Evolutionary conservation across 2,888 invertebrate genomes (phyloP), one percentile per base, ranked within the genome.

Genomic region (Monoplex corrugatus): DNA sequence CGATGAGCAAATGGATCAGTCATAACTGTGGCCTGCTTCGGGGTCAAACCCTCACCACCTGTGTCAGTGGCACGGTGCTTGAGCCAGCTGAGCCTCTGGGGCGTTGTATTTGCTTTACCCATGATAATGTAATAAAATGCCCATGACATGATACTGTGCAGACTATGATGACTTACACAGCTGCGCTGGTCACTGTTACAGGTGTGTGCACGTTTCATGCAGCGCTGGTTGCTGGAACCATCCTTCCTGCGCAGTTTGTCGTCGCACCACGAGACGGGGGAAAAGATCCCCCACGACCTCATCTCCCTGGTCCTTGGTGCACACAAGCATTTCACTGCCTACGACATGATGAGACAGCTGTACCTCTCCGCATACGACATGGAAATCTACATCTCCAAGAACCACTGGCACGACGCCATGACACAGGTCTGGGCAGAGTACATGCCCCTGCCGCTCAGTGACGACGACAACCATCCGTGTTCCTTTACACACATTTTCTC

Each of bases 401-500:
- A 97, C 0, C 98, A 98, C 96, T 99, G 99, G 99, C 95, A 97
- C 91, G 97, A 98, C 90, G 96, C 98, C 43, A 97, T 98, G 80
- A 97, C 97, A 84, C 97, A 97, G 84, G 94, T 98, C 87, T 99
- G 98, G 98, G 97, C 97, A 0, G 97, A 98, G 90, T 98, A 98
- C 96, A 97, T 98, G 94, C 97, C 97, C 32, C 97, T 98, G 94
- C 97, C 98, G 0, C 96, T 98, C 86, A 97, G 98, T 92, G 97
- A 98, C 93, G 97, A 97, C 91, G 98, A 99, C 95, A 97, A 97
- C 8, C 98, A 98, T 95, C 98, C 98, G 0, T 98, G 98, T 93
- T 98, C 98, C 0, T 98, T 99, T 95, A 97, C 97, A 0, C 97
- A 97, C 91, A 98, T 99, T 90, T 97, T 99, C 94, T 97, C 97